A percentile compares a stretch with the other conserved stretches of the same genome.
Evolutionary conservation across 2,888 invertebrate genomes (phyloP).

Genomic region (Anodontia alba): DNA sequence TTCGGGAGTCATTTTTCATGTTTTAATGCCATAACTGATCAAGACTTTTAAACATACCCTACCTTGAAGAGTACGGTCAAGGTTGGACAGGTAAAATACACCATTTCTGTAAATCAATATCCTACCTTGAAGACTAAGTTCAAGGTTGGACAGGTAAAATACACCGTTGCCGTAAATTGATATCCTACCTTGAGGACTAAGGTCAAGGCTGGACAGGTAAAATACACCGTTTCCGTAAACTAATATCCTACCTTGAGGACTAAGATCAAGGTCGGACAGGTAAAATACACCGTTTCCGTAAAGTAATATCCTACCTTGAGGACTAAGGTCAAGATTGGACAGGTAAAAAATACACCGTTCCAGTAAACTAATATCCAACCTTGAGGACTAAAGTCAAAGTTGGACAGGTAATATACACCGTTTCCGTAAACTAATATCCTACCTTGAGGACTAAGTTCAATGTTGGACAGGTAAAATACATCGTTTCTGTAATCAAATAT

Average conservation of each 20-base stretch:
- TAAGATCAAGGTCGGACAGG: conserved; percentile 75
- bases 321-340: conserved; percentile 66
- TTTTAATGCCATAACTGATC: too few species aligned
- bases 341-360: conserved; percentile 83
- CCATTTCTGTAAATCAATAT: not conserved
- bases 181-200: not conserved
- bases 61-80: too few species aligned
- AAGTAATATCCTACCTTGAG: conserved; percentile 87
- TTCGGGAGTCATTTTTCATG: too few species aligned
- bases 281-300: conserved; percentile 84
- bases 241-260: conserved; percentile 74
- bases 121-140: conserved; percentile 79
- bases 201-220: not conserved
- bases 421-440: too few species aligned
- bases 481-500: not conserved
- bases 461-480: not conserved
- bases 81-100: not conserved
- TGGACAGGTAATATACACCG: too few species aligned
- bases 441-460: conserved; percentile 53
- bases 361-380: too few species aligned
- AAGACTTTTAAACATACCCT: too few species aligned
- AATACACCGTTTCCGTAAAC: not conserved
- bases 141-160: conserved; percentile 79
- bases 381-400: too few species aligned
- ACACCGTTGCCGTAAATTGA: conserved; percentile 86